These are phyloP conservation scores for Schizotus pectinicornis DNA, from an alignment of 2,888 invertebrate species.

Conservation along the genomic window DNA sequence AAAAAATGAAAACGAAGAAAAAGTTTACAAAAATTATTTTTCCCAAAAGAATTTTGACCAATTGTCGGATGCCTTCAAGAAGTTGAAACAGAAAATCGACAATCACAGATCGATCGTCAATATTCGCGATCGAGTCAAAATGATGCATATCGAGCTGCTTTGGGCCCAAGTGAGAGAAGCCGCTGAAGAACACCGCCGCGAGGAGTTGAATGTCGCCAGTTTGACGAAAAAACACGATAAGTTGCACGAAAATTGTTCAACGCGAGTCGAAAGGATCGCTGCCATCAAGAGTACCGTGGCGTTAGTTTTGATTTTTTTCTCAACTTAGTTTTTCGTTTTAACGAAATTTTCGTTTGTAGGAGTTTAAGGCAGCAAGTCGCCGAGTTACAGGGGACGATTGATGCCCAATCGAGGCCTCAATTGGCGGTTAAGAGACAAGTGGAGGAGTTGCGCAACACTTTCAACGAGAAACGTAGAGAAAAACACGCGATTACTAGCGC, in stretches of 20 bases:
- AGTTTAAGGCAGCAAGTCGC: slow-evolving; percentile 41
- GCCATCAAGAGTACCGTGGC: slow-evolving; percentile 24
- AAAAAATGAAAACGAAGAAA: background rate
- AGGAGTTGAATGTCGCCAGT: slow-evolving; percentile 61
- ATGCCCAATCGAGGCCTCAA: slow-evolving; percentile 52
- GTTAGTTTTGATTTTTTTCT: slow-evolving; percentile 18
- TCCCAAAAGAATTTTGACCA: slow-evolving; percentile 35
- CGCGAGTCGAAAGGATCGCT: slow-evolving; percentile 31
- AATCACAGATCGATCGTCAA: slow-evolving; percentile 47
- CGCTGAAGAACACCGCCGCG: slow-evolving; percentile 42
- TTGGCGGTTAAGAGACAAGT: slow-evolving; percentile 49
- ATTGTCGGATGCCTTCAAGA: slow-evolving; percentile 43
- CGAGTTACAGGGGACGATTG: slow-evolving; percentile 55
- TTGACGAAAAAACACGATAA: slow-evolving; percentile 60
- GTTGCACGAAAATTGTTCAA: slow-evolving; percentile 31
- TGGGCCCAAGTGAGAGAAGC: slow-evolving; percentile 51
- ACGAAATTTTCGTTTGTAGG: slow-evolving; percentile 29
- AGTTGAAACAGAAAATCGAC: slow-evolving; percentile 45
- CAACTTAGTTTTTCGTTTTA: too few species aligned
- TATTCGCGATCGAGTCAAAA: slow-evolving; percentile 47
- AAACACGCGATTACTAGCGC: slow-evolving; percentile 50
- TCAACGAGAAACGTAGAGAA: slow-evolving; percentile 52
- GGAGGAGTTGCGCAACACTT: slow-evolving; percentile 54
- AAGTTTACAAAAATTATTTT: background rate
- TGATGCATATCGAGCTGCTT: slow-evolving; percentile 49